Evolutionary conservation across 2,797 vertebrate genomes (phyloP).

Genomic region (Alosa sapidissima): DNA sequence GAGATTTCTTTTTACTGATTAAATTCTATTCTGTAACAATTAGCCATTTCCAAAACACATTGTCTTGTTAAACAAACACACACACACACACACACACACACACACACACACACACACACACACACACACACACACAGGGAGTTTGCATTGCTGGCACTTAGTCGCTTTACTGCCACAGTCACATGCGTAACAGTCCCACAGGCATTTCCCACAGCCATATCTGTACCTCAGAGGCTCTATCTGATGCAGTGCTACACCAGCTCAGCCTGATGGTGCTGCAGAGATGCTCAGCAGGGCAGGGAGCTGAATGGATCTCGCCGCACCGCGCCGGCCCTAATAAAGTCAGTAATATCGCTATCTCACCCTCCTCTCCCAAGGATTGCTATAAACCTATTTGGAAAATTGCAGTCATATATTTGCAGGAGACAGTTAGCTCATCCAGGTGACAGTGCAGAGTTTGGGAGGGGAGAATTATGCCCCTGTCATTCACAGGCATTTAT

Average conservation of each 20-base stretch:
- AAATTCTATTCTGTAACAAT: not conserved
- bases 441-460: conserved; percentile 79
- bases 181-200: not conserved
- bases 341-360: conserved; percentile 82
- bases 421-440: conserved; percentile 76
- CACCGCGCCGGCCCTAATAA: conserved; percentile 71
- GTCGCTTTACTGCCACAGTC: not conserved
- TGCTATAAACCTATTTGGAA: conserved; percentile 83
- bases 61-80: not conserved
- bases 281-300: conserved; percentile 48
- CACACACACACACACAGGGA: not conserved
- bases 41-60: not conserved
- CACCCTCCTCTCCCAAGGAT: conserved; percentile 78
- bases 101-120: not conserved
- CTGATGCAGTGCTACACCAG: not conserved
- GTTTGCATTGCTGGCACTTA: not conserved
- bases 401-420: conserved; percentile 81
- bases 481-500: conserved; percentile 78
- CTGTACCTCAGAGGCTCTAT: not conserved
- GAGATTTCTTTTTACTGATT: not conserved
- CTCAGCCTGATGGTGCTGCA: not conserved
- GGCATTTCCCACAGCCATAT: not conserved
- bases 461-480: conserved; percentile 73
- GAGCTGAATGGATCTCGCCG: conserved; percentile 67
- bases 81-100: not conserved